phyloP scores from a whole-genome alignment of 2,888 invertebrate species.

The Trichacis sp. region DNA sequence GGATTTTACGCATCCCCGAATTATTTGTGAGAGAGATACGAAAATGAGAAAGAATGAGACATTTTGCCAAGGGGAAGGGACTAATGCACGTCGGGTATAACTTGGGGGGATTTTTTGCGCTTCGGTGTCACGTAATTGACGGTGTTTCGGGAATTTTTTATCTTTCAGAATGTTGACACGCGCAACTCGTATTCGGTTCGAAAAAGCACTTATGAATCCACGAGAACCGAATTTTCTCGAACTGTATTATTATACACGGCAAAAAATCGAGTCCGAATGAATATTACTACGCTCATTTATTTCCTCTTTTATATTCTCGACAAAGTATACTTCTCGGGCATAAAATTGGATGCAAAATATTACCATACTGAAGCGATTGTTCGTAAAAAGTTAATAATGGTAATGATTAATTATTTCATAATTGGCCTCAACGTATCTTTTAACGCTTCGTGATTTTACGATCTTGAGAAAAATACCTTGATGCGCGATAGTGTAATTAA shows the following conservation, averaged over 20 bases:
- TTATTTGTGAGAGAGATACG: slow-evolving; percentile 52
- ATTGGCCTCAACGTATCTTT: slow-evolving; percentile 36
- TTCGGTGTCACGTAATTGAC: no score
- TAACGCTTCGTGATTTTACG: slow-evolving; percentile 39
- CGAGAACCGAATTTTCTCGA: no score
- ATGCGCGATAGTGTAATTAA: slow-evolving; percentile 18
- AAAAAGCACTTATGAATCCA: no score
- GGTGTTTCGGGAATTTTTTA: no score
- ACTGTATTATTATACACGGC: no score
- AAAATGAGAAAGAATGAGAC: slow-evolving; percentile 23
- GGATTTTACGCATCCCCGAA: slow-evolving; percentile 69
- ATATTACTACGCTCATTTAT: no score
- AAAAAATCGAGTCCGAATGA: no score
- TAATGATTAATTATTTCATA: slow-evolving; percentile 38
- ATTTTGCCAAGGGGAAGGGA: slow-evolving; percentile 24
- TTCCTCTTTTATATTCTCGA: not conserved
- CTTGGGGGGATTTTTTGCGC: no score
- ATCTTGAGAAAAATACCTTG: slow-evolving; percentile 21
- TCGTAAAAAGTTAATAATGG: slow-evolving; percentile 32
- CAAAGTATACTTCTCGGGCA: not conserved
- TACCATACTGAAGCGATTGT: slow-evolving; percentile 27
- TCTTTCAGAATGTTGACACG: no score
- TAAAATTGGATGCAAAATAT: not conserved
- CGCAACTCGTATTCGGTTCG: no score
- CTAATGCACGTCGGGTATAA: not conserved